Base-by-base conservation (phyloP, 2,888 invertebrate genomes). In the Megaustenia siamemsis region DNA sequence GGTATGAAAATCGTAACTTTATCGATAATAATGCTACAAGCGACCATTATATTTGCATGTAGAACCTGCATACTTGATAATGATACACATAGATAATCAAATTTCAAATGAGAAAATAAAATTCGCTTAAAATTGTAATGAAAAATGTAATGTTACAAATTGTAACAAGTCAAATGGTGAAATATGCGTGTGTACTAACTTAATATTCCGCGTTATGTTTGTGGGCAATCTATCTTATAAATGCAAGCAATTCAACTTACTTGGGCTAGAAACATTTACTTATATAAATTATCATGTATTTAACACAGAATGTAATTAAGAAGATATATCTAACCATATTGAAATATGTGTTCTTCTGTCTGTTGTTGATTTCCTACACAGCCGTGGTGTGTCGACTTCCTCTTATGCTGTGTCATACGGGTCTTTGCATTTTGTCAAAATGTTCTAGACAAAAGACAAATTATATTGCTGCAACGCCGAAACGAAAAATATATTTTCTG, bases 391-490 rank as follows among this genome's bases (percentile, higher is more conserved):
- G 82, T 63, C 82, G 73, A 82, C 82, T 82, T 75, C 82, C 82
- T 82, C 82, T 82, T 73, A 49, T 38, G 60, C 82, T 75, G 60
- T 75, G 82, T 82, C 82, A 82, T 82, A 82, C 82, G 82, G 82
- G 82, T 82, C 40, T 80, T 71, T 82, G 60, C 10, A 45, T 18
- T 49, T 53, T 76, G 43, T 56, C 56, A 73, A 73, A 45, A 73
- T 28, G n/a, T 43, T 12, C 28, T n/a, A 10, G 45, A 73, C 45
- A 68, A 35, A 5, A 63, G 63, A 32, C 60, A n/a, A n/a, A n/a
- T n/a, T n/a, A n/a, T n/a, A n/a, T n/a, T n/a, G n/a, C n/a, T n/a
- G n/a, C n/a, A n/a, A n/a, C n/a, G n/a, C n/a, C n/a, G n/a, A n/a
- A n/a, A n/a, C n/a, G n/a, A n/a, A n/a, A n/a, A n/a, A n/a, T n/a